These are phyloP conservation scores for Hippocampus barbouri DNA, from an alignment of 2,113 vertebrate genomes.

Conservation along the genomic window DNA sequence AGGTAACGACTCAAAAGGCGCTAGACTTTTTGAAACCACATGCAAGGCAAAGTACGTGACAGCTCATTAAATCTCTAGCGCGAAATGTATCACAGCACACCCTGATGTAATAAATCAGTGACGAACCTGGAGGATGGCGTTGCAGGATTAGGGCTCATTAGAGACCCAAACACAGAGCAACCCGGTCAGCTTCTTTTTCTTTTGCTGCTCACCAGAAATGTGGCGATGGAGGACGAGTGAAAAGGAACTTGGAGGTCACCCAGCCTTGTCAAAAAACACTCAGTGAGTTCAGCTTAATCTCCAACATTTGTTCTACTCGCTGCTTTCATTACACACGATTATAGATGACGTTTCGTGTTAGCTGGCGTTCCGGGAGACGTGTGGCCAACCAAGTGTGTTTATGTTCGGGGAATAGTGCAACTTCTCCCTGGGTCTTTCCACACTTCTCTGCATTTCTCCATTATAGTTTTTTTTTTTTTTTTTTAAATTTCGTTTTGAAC, in stretches of 20 bases:
- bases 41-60: not conserved
- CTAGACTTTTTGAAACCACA: not conserved
- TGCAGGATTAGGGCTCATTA: not conserved
- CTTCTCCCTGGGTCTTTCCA: not conserved
- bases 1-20: constrained; percentile 29
- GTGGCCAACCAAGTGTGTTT: not conserved
- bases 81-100: not conserved
- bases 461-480: not conserved
- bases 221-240: constrained; percentile 52
- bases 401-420: not conserved
- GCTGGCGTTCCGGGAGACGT: not conserved
- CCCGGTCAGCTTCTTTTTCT: not conserved
- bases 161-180: not conserved
- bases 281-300: constrained; percentile 67
- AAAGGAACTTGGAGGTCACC: constrained; percentile 60
- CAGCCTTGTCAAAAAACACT: constrained; percentile 38
- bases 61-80: not conserved
- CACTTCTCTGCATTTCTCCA: not conserved
- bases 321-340: not conserved
- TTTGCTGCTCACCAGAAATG: constrained; percentile 47
- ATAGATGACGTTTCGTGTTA: not conserved
- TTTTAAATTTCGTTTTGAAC: not conserved
- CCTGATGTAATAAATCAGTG: not conserved
- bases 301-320: constrained; percentile 21
- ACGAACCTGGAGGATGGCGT: not conserved